Conservation (phyloP, 2,113 vertebrate species). For the Apteryx owenii region DNA sequence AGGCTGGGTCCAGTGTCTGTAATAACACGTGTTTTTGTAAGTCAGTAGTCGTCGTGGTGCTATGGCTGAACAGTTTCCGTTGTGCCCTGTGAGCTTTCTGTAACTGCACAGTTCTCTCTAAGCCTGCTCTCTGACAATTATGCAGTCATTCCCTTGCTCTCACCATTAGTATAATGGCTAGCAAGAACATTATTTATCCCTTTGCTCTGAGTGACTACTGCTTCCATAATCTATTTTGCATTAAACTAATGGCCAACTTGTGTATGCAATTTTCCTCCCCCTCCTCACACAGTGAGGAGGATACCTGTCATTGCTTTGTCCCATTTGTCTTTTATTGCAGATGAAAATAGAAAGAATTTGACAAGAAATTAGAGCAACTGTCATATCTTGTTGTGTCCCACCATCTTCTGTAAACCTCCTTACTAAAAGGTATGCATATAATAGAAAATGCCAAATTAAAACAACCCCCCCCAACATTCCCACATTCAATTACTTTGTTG, state of each 20-base stretch:
- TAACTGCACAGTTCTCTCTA: not conserved
- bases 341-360: slow-evolving; percentile 40
- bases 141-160: not conserved
- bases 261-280: not conserved
- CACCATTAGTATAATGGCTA: slow-evolving; percentile 28
- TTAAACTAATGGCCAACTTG: slow-evolving; percentile 27
- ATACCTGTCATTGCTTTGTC: slow-evolving; percentile 19
- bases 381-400: slow-evolving; percentile 15
- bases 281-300: not conserved
- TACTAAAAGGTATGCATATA: slow-evolving; percentile 16
- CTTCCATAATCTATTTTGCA: slow-evolving; percentile 17
- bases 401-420: not conserved
- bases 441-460: not conserved
- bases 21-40: not conserved
- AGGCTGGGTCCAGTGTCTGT: not conserved
- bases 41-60: not conserved
- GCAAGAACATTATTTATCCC: slow-evolving; percentile 34
- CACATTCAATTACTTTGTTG: not conserved
- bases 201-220: slow-evolving; percentile 30
- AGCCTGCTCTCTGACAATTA: slow-evolving; percentile 17
- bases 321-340: slow-evolving; percentile 10
- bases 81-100: not conserved
- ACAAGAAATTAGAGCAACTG: slow-evolving; percentile 40
- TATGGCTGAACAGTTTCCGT: not conserved
- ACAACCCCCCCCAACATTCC: not conserved